phyloP scores from a whole-genome alignment of 1,140 invertebrate species.

The Formica selysi region DNA sequence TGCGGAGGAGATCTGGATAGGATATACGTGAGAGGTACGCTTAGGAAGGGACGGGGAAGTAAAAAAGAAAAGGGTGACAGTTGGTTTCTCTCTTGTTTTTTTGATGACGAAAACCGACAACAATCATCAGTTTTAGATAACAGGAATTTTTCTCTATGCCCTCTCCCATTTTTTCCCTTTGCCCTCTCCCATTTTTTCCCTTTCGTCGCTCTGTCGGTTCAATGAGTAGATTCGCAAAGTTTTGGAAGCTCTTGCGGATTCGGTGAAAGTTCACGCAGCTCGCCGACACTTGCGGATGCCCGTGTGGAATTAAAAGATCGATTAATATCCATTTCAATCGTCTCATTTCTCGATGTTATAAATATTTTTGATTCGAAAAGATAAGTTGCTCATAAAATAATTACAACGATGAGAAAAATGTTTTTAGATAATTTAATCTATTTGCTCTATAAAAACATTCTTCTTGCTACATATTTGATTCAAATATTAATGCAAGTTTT shows the following conservation, averaged over 20 bases:
- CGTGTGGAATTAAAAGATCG: slow-evolving; percentile 40
- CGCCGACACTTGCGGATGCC: slow-evolving; percentile 3
- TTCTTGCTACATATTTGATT: neutral
- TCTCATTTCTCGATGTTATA: neutral
- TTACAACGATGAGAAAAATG: neutral
- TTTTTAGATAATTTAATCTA: neutral
- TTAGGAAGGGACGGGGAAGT: neutral
- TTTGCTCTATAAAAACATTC: neutral
- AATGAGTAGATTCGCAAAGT: slow-evolving; percentile 37
- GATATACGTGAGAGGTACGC: neutral
- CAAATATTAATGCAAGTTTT: neutral
- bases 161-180: neutral
- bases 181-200: neutral
- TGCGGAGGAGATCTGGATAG: slow-evolving; percentile 11
- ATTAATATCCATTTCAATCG: slow-evolving; percentile 15
- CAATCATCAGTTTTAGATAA: slow-evolving; percentile 46
- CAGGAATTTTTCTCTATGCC: neutral
- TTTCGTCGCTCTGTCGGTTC: neutral
- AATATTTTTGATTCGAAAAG: neutral
- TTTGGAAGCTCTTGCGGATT: slow-evolving; percentile 30
- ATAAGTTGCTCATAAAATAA: neutral
- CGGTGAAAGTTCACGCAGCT: slow-evolving; percentile 4
- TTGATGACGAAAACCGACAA: slow-evolving; percentile 7
- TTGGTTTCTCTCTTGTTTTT: slow-evolving; percentile 41
- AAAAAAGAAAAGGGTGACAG: neutral